These are phyloP conservation scores for Aethina tumida DNA, from an alignment of 1,140 invertebrate species.

Conservation along the genomic window DNA sequence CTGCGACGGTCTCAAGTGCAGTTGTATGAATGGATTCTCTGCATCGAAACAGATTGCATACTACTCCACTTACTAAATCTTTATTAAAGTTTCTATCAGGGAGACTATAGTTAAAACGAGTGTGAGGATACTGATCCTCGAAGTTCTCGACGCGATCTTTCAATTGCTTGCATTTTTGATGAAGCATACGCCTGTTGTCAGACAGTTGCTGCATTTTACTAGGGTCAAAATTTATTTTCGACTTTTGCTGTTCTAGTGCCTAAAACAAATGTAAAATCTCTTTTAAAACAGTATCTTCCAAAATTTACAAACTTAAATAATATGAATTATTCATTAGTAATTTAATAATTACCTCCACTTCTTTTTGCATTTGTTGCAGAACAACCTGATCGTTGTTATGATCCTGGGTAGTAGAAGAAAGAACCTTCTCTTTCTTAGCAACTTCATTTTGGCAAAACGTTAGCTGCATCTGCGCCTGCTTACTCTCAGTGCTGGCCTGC, in stretches of 20 bases:
- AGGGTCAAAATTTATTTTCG: slow-evolving; percentile 61
- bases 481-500: slow-evolving; percentile 69
- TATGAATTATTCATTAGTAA: not conserved
- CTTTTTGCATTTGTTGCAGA: slow-evolving; percentile 50
- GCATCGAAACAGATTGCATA: slow-evolving; percentile 60
- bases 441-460: slow-evolving; percentile 60
- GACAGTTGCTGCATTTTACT: slow-evolving; percentile 49
- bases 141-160: slow-evolving; percentile 50
- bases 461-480: slow-evolving; percentile 69
- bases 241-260: slow-evolving; percentile 41
- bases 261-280: no score
- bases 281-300: slow-evolving; percentile 1
- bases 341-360: slow-evolving; percentile 31
- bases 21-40: slow-evolving; percentile 61
- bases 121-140: slow-evolving; percentile 54
- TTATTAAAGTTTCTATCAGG: slow-evolving; percentile 71
- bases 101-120: slow-evolving; percentile 65
- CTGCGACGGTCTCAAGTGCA: slow-evolving; percentile 78
- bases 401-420: slow-evolving; percentile 58
- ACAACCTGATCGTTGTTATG: slow-evolving; percentile 61
- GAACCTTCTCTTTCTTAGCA: slow-evolving; percentile 54
- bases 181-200: slow-evolving; percentile 41
- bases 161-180: slow-evolving; percentile 41
- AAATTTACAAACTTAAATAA: not conserved
- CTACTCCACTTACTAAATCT: slow-evolving; percentile 64